Conservation (phyloP, 2,888 invertebrate genomes). For the Zhengitettix transpicula region DNA sequence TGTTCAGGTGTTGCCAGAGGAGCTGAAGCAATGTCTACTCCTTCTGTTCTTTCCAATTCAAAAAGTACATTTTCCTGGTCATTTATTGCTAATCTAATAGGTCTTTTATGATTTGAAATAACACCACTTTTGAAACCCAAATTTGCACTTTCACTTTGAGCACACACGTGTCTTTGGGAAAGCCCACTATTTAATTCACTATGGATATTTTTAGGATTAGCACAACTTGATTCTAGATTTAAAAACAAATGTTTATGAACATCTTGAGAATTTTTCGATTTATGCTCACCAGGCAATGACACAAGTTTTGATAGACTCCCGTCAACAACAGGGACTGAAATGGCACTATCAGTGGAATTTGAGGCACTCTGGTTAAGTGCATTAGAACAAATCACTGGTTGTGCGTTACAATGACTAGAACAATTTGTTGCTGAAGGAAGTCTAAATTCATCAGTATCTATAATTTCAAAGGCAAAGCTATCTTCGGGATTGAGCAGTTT, state of each 20-base stretch:
- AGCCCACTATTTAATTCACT: no score
- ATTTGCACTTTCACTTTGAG: no score
- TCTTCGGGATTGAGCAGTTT: slow-evolving; percentile 41
- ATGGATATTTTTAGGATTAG: no score
- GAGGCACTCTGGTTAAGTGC: neutral
- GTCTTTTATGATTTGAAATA: neutral
- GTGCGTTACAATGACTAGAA: neutral
- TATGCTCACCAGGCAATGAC: no score
- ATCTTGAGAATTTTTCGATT: no score
- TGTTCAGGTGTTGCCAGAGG: slow-evolving; percentile 45
- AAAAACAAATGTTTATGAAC: no score
- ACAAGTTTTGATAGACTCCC: no score
- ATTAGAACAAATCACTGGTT: neutral
- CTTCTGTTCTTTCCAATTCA: neutral
- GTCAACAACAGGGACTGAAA: no score
- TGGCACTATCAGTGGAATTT: no score
- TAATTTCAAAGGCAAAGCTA: slow-evolving; percentile 67
- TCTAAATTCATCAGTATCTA: slow-evolving; percentile 55
- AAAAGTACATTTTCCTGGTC: neutral
- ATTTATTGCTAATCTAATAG: slow-evolving; percentile 1
- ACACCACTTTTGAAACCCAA: no score
- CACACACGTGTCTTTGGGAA: no score
- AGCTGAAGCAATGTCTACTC: slow-evolving; percentile 20
- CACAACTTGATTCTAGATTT: no score
- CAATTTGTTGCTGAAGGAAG: neutral